These are phyloP conservation scores for Scomber scombrus DNA, from an alignment of 2,113 vertebrate species.

Conservation along the genomic window DNA sequence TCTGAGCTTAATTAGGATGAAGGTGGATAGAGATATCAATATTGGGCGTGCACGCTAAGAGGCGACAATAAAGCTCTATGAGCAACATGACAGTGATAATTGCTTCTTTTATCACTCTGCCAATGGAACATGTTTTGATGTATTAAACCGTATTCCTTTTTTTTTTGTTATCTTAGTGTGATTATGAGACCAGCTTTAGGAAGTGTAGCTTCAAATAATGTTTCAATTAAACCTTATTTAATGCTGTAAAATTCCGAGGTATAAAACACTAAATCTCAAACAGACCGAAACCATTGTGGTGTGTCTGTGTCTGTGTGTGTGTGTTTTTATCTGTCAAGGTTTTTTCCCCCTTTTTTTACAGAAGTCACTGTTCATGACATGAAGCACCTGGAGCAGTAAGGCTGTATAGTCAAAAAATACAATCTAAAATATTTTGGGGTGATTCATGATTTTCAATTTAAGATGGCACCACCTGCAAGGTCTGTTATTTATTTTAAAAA, in stretches of 20 bases:
- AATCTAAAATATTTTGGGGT: too few relatives aligned
- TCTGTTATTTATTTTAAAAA: too few relatives aligned
- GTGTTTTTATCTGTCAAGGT: constrained; percentile 21
- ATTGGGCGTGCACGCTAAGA: constrained; percentile 32
- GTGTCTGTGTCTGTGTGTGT: constrained; percentile 23
- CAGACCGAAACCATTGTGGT: constrained; percentile 21
- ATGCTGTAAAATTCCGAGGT: constrained; percentile 23
- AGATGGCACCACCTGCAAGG: too few relatives aligned
- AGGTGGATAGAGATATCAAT: constrained; percentile 71
- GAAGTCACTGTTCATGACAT: constrained; percentile 54
- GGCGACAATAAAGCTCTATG: constrained; percentile 66
- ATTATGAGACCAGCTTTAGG: background rate
- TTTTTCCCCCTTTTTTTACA: constrained; percentile 18
- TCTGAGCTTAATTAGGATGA: constrained; percentile 76
- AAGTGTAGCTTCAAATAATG: constrained; percentile 27
- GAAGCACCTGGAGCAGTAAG: constrained; percentile 21
- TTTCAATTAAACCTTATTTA: constrained; percentile 10
- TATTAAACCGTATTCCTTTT: constrained; percentile 23
- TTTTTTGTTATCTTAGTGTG: constrained; percentile 26
- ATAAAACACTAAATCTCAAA: constrained; percentile 23
- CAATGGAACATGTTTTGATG: constrained; percentile 30
- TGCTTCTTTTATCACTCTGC: constrained; percentile 70
- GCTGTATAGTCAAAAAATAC: too few relatives aligned
- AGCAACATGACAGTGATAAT: constrained; percentile 70
- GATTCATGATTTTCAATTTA: too few relatives aligned